phyloP scores from a whole-genome alignment of 2,888 invertebrate genomes.

The Diploptera punctata region DNA sequence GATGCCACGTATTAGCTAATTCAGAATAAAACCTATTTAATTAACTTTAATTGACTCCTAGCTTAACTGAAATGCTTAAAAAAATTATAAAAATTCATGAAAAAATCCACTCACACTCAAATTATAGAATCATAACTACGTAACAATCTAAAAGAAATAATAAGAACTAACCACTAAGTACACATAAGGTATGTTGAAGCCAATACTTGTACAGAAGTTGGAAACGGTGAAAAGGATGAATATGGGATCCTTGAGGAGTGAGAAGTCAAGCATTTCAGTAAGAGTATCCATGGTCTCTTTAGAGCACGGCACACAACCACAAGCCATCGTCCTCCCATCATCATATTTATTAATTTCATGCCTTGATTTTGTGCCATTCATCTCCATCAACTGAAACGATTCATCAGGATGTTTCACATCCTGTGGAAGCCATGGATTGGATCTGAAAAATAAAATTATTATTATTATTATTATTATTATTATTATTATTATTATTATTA shows the following conservation, averaged over 20 bases:
- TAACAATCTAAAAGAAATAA: too few relatives aligned
- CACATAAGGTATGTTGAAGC: constrained; percentile 93
- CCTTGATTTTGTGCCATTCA: neutral
- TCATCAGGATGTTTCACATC: constrained; percentile 61
- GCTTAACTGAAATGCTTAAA: too few relatives aligned
- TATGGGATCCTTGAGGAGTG: constrained; percentile 81
- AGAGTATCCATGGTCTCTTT: constrained; percentile 74
- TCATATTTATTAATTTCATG: neutral
- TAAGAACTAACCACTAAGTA: constrained; percentile 74
- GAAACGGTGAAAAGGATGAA: constrained; percentile 91
- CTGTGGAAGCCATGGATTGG: constrained; percentile 46
- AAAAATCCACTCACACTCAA: too few relatives aligned
- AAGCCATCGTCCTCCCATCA: constrained; percentile 5
- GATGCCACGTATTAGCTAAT: too few relatives aligned
- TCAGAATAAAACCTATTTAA: too few relatives aligned
- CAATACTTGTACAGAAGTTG: constrained; percentile 94
- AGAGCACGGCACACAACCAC: constrained; percentile 64
- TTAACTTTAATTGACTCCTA: too few relatives aligned
- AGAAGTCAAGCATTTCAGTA: constrained; percentile 84
- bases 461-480: too few relatives aligned
- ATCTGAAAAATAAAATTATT: too few relatives aligned
- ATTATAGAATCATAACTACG: too few relatives aligned
- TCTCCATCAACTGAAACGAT: constrained; percentile 54
- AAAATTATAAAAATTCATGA: too few relatives aligned
- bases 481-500: too few relatives aligned